Percentiles rank a stretch among this genome's conserved stretches.
These are phyloP conservation scores for Andrena minutula DNA, from an alignment of 2,888 invertebrate genomes.

Conservation along the genomic window DNA sequence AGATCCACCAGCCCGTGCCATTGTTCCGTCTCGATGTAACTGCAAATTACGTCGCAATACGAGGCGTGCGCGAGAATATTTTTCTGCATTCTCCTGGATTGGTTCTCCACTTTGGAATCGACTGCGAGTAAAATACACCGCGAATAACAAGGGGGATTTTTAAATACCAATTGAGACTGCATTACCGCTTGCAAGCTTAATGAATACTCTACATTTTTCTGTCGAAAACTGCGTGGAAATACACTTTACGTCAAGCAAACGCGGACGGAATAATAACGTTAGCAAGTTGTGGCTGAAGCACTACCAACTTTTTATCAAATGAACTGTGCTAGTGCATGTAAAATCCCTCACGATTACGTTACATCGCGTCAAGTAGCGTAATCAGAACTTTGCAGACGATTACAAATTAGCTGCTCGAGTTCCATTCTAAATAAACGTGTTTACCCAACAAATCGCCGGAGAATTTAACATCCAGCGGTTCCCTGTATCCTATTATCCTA, in stretches of 20 bases:
- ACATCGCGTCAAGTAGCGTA: neutral
- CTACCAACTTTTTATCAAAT: neutral
- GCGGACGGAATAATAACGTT: neutral
- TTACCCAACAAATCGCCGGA: conserved; percentile 65
- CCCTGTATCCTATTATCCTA: conserved; percentile 40
- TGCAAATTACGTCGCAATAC: conserved; percentile 36
- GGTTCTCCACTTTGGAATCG: neutral
- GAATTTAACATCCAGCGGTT: conserved; percentile 49
- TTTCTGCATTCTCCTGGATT: neutral
- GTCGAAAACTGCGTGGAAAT: too few relatives aligned
- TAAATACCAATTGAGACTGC: neutral
- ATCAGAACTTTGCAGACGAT: neutral
- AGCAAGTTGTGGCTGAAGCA: neutral
- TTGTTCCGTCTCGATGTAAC: conserved; percentile 37
- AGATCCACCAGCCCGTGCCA: conserved; percentile 26
- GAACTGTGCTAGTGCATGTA: neutral
- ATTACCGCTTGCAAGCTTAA: neutral
- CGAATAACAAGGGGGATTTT: too few relatives aligned
- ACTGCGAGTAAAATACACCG: too few relatives aligned
- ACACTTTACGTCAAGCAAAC: neutral
- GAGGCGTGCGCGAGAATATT: neutral
- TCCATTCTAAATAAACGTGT: conserved; percentile 65
- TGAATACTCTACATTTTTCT: neutral
- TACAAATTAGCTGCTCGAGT: conserved; percentile 11
- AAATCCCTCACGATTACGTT: neutral